Evolutionary conservation across 2,888 invertebrate species (phyloP).

Genomic region (Agrotis segetum): DNA sequence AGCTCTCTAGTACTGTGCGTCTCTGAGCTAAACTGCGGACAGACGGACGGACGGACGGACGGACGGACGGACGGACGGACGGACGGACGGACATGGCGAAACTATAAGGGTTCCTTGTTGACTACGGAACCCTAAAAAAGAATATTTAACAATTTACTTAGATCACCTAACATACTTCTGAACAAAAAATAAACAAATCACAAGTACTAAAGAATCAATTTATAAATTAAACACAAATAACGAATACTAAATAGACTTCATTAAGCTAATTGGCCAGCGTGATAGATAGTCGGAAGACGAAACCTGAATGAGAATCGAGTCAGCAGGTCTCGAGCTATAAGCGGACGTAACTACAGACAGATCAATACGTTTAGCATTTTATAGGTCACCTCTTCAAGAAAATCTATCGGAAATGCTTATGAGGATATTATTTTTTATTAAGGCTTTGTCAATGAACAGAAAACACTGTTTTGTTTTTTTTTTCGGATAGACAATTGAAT

Average conservation of each 20-base stretch:
- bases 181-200: no score
- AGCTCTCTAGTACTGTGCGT: no score
- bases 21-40: no score
- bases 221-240: slow-evolving; percentile 27
- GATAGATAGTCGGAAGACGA: slow-evolving; percentile 22
- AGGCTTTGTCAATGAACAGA: slow-evolving; percentile 2
- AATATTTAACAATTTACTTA: no score
- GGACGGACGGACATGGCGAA: no score
- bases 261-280: slow-evolving; percentile 25
- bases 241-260: slow-evolving; percentile 27
- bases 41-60: no score
- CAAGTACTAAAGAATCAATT: background rate
- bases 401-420: slow-evolving; percentile 22
- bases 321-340: slow-evolving; percentile 22
- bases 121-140: no score
- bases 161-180: no score
- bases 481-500: no score
- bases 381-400: slow-evolving; percentile 21
- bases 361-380: slow-evolving; percentile 29
- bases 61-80: no score
- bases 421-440: slow-evolving; percentile 10
- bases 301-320: slow-evolving; percentile 49
- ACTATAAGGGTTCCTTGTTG: no score
- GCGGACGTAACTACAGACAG: slow-evolving; percentile 16
- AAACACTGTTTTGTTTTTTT: slow-evolving; percentile 1